Evolutionary conservation across 2,888 invertebrate genomes (phyloP).

Genomic region (Tinea semifulvella): DNA sequence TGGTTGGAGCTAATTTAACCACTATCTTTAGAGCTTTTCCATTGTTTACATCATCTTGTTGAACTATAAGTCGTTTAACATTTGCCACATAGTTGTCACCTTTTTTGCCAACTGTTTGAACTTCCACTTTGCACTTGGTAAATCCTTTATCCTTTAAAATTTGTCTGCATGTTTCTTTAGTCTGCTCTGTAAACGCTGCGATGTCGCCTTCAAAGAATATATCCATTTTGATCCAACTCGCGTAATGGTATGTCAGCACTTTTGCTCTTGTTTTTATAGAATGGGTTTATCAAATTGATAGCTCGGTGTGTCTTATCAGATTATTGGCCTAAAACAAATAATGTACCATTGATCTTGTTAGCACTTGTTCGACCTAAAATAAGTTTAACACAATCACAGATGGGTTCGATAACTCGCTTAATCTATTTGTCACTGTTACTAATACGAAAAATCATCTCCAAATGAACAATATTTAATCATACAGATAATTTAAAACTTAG

Average conservation of each 20-base stretch:
- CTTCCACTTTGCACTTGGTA: conserved; percentile 16
- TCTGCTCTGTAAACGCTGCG: neutral
- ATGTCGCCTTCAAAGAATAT: conserved; percentile 7
- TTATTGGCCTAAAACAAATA: too few relatives aligned
- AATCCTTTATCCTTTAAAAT: conserved; percentile 16
- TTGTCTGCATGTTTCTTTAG: conserved; percentile 1
- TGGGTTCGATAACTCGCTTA: too few relatives aligned
- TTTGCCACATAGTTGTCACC: conserved; percentile 22
- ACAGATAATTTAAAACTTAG: too few relatives aligned
- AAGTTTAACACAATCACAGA: too few relatives aligned
- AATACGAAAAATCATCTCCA: too few relatives aligned
- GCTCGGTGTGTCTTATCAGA: neutral
- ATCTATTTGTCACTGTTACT: too few relatives aligned
- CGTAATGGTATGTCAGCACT: neutral
- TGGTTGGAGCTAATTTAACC: conserved; percentile 32
- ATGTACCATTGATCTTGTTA: too few relatives aligned
- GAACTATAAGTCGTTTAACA: conserved; percentile 18
- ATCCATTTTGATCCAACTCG: neutral
- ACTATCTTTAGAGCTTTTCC: conserved; percentile 29
- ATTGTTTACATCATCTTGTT: conserved; percentile 18
- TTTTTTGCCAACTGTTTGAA: conserved; percentile 20
- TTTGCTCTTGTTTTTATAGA: neutral
- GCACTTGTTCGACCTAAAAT: too few relatives aligned
- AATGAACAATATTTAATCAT: too few relatives aligned
- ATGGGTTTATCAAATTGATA: neutral